Evolutionary conservation across 2,113 vertebrate genomes (phyloP).

Genomic region (Otolemur garnettii): DNA sequence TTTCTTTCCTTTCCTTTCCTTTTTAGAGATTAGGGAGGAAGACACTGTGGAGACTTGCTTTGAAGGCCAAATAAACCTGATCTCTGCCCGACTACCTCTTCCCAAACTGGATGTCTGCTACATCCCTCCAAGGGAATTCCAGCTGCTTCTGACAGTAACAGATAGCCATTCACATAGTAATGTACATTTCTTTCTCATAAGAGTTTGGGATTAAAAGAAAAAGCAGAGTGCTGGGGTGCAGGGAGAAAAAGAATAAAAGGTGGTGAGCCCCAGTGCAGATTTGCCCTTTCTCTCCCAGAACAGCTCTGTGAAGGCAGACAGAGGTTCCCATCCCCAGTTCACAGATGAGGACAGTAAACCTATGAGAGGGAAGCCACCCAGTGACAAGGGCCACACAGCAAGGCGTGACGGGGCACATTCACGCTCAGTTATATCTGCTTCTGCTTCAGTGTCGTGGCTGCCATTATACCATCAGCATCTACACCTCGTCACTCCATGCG

Average conservation of each 20-base stretch:
- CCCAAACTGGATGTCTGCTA: not conserved
- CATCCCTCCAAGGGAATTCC: not conserved
- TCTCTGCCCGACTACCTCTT: not conserved
- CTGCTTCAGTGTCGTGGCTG: not conserved
- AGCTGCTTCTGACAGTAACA: too few relatives aligned
- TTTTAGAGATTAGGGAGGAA: not conserved
- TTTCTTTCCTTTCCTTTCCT: not conserved
- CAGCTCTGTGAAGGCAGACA: not conserved
- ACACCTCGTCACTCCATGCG: accelerated
- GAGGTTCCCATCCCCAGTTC: not conserved
- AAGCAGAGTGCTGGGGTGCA: accelerated
- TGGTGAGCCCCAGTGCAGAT: too few relatives aligned
- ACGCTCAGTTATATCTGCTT: accelerated
- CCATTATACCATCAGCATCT: not conserved
- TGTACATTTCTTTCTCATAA: not conserved
- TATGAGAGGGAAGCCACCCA: accelerated
- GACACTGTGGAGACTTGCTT: not conserved
- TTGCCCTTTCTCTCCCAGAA: not conserved
- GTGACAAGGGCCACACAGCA: not conserved
- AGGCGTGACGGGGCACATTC: accelerated
- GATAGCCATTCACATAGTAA: not conserved
- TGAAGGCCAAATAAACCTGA: not conserved
- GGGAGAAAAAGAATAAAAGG: not conserved
- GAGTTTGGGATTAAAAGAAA: not conserved
- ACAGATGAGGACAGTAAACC: not conserved